phyloP scores from a whole-genome alignment of 2,888 invertebrate species.

The Anthophora plumipes region DNA sequence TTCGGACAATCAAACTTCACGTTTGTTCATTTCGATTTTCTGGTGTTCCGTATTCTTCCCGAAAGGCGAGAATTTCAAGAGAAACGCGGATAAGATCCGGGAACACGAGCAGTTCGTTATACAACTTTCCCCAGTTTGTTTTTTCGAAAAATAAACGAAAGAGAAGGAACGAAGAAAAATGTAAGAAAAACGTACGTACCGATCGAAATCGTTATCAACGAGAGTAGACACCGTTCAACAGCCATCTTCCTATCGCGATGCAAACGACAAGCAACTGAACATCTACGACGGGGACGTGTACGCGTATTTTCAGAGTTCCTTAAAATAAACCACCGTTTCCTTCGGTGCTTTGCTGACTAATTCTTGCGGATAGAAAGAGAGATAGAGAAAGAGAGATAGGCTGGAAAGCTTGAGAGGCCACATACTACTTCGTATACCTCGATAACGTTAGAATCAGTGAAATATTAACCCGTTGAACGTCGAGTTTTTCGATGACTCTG shows the following conservation, averaged over 20 bases:
- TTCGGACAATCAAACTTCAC: too few species aligned
- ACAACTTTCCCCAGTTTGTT: too few species aligned
- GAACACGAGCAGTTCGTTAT: too few species aligned
- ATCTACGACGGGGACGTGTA: slow-evolving; percentile 57
- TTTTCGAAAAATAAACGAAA: too few species aligned
- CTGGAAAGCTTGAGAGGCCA: slow-evolving; percentile 45
- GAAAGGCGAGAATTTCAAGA: too few species aligned
- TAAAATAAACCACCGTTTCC: slow-evolving; percentile 76
- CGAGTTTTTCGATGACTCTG: slow-evolving; percentile 1
- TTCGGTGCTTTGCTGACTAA: slow-evolving; percentile 47
- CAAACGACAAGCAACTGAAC: slow-evolving; percentile 68
- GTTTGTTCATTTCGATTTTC: too few species aligned
- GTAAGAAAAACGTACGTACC: slow-evolving; percentile 66
- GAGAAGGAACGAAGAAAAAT: too few species aligned
- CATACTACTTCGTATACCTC: slow-evolving; percentile 1
- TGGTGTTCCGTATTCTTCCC: too few species aligned
- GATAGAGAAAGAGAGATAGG: neutral
- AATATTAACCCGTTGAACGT: neutral
- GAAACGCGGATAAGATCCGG: neutral
- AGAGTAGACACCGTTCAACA: slow-evolving; percentile 44
- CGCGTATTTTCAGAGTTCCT: slow-evolving; percentile 77
- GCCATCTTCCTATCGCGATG: slow-evolving; percentile 71
- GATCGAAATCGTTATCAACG: slow-evolving; percentile 56
- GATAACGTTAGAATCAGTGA: neutral
- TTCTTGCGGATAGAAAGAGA: slow-evolving; percentile 25